These are phyloP conservation scores for Genyomyrus donnyi DNA, from an alignment of 2,113 vertebrate species.

Conservation along the genomic window DNA sequence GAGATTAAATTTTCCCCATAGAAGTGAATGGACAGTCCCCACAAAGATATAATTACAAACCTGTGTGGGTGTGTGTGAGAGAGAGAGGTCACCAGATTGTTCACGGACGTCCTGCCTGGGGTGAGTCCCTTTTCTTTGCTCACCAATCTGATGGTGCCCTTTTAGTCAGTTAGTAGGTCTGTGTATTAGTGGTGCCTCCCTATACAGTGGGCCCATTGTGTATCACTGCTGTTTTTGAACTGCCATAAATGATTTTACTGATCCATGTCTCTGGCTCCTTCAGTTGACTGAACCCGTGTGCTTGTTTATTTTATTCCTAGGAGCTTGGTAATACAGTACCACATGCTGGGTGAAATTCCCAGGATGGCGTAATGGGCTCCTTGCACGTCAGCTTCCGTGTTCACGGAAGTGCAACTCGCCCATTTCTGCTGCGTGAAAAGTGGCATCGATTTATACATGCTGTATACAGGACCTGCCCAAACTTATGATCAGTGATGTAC, in stretches of 20 bases:
- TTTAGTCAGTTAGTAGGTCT: neutral
- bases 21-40: too few relatives aligned
- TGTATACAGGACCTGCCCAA: too few relatives aligned
- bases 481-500: too few relatives aligned
- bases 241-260: neutral
- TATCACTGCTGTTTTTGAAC: neutral
- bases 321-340: too few relatives aligned
- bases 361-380: too few relatives aligned
- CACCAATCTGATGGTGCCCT: neutral
- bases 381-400: too few relatives aligned
- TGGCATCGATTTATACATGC: too few relatives aligned
- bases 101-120: neutral
- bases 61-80: neutral
- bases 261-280: neutral
- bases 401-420: too few relatives aligned
- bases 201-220: neutral
- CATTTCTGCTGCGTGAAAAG: too few relatives aligned
- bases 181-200: neutral
- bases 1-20: too few relatives aligned
- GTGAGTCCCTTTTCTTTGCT: neutral
- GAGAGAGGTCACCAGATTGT: neutral
- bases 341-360: too few relatives aligned
- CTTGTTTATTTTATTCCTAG: neutral
- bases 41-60: too few relatives aligned
- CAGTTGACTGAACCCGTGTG: neutral